Evolutionary conservation across 2,113 vertebrate genomes (phyloP), one percentile per base, ranked within the genome.

Genomic region (Oxyruncus cristatus): DNA sequence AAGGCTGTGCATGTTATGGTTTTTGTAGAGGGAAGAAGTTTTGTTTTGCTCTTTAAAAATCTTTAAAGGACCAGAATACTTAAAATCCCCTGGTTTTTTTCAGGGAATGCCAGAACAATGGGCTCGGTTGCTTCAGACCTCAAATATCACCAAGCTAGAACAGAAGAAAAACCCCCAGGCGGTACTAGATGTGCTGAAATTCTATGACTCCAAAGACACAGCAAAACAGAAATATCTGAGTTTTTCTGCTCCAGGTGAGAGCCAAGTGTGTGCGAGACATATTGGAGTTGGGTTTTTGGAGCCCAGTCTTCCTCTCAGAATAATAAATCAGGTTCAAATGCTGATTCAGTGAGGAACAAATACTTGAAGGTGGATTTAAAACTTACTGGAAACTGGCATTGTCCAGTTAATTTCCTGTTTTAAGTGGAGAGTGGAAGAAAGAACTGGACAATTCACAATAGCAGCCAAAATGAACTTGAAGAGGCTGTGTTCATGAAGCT

Each of bases 131-230:
- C 98, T 99, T 80, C 99, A 99, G 97, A 99, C 99, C 56, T 99
- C 99, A 95, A 99, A 99, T 96, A 99, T 99, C 97, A 99, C 99
- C 33, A 99, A 99, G 96, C 98, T 99, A 33, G 99, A 99, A 97
- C 99, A 99, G 97, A 99, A 99, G 98, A 99, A 99, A 89, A 99
- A 99, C 92, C 99, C 99, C 5, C 99, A 99, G 98, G 99, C 99
- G 63, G 99, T 99, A 92, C 98, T 99, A 37, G 99, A 99, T 52
- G 99, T 99, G 89, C 98, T 99, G 39, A 99, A 99, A 95, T 99
- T 99, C 97, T 99, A 99, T 2, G 99, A 99, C 98, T 99, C 99
- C 58, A 99, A 99, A 61, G 99, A 99, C 97, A 99, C 99, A 24
- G 98, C 98, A 62, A 99, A 99, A 50, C 99, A 99, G 98, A 99